These are phyloP conservation scores for Spea multiplicata DNA, from an alignment of 2,113 vertebrate species.

Conservation along the genomic window DNA sequence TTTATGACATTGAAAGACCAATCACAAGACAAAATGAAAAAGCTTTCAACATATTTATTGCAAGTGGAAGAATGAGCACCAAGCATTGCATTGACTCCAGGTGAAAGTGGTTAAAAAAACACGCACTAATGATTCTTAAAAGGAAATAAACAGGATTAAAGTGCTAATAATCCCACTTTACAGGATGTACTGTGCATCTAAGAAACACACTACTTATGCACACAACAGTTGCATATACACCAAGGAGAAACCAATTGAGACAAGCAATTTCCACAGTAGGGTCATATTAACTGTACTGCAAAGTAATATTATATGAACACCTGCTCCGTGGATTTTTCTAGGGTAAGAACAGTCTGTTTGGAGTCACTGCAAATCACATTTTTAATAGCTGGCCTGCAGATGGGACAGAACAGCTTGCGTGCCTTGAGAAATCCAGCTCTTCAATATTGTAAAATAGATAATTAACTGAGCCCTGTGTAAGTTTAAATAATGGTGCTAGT, in stretches of 20 bases:
- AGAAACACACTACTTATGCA: slow-evolving; percentile 31
- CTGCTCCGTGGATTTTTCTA: slow-evolving; percentile 31
- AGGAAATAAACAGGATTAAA: slow-evolving; percentile 28
- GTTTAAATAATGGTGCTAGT: slow-evolving; percentile 58
- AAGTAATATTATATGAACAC: slow-evolving; percentile 47
- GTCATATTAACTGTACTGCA: slow-evolving; percentile 44
- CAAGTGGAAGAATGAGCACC: neutral
- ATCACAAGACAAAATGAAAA: slow-evolving; percentile 23
- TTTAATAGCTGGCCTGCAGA: slow-evolving; percentile 43
- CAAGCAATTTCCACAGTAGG: slow-evolving; percentile 8
- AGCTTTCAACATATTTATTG: slow-evolving; percentile 25
- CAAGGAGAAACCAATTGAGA: slow-evolving; percentile 26
- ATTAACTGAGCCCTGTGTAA: slow-evolving; percentile 55
- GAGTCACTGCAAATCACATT: slow-evolving; percentile 51
- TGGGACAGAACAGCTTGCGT: slow-evolving; percentile 48
- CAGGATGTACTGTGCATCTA: slow-evolving; percentile 14
- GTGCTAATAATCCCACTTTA: slow-evolving; percentile 25
- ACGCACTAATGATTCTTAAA: slow-evolving; percentile 17
- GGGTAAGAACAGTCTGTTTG: slow-evolving; percentile 36
- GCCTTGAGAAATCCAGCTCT: slow-evolving; percentile 51
- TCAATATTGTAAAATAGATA: slow-evolving; percentile 55
- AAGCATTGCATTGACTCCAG: neutral
- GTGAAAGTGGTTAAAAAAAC: slow-evolving; percentile 17
- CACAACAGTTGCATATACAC: slow-evolving; percentile 34
- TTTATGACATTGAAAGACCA: neutral